Percentiles rank a stretch among this genome's conserved stretches.
Conservation (phyloP, 2,888 invertebrate genomes). For the Prosapia bicincta region DNA sequence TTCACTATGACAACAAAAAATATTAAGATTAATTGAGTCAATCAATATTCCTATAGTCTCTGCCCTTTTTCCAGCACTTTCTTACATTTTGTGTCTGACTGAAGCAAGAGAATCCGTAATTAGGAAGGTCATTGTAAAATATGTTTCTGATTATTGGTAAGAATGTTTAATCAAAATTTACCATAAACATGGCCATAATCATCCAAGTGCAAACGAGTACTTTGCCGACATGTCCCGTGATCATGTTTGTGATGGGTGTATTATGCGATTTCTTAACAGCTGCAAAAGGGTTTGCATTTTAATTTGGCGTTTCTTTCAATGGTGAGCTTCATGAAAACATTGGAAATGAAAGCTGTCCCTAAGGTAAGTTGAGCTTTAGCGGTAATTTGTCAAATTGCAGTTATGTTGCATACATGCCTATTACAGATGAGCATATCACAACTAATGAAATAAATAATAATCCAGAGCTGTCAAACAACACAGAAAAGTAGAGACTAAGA, state of each 20-base stretch:
- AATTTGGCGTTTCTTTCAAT: not conserved
- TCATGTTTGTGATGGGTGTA: not conserved
- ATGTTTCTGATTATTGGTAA: not conserved
- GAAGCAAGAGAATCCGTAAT: no score
- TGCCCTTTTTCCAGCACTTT: no score
- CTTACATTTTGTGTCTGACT: no score
- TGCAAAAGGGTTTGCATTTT: not conserved
- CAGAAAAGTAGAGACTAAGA: no score
- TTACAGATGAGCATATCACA: not conserved
- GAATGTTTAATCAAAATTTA: not conserved
- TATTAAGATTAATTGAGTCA: no score
- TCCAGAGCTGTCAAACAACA: no score
- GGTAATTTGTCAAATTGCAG: not conserved
- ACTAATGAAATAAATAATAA: no score
- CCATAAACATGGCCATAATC: not conserved
- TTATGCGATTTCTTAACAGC: not conserved
- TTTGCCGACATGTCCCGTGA: not conserved
- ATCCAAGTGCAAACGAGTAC: not conserved
- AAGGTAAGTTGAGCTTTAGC: not conserved
- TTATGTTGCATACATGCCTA: not conserved
- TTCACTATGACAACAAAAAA: no score
- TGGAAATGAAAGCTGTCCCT: not conserved
- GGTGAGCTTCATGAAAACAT: not conserved
- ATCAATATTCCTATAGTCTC: no score
- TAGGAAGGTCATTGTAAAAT: not conserved